Conservation (phyloP, 2,113 vertebrate genomes). For the Cephalopholis sonnerati region DNA sequence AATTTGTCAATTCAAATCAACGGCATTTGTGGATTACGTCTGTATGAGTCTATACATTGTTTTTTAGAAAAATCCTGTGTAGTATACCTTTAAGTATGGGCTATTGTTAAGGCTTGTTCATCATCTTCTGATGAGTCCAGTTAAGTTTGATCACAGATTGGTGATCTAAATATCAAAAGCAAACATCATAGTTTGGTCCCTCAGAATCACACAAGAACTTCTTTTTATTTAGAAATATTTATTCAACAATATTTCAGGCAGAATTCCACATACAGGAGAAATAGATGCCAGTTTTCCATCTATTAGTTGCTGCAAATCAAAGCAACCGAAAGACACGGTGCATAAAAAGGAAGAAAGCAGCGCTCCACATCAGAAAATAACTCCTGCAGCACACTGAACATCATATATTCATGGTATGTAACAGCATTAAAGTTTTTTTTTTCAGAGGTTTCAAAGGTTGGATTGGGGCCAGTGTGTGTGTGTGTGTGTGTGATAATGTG, state of each 20-base stretch:
- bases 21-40: no score
- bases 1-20: no score
- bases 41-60: no score
- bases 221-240: neutral
- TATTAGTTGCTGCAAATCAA: conserved; percentile 4
- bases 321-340: neutral
- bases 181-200: neutral
- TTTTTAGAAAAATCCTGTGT: no score
- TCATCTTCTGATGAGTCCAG: conserved; percentile 1
- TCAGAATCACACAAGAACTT: neutral
- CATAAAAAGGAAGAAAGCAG: neutral
- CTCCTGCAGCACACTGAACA: neutral
- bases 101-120: no score
- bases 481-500: neutral
- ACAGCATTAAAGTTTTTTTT: conserved; percentile 33
- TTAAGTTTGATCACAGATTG: conserved; percentile 3
- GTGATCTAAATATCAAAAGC: neutral
- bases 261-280: neutral
- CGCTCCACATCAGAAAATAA: conserved; percentile 19
- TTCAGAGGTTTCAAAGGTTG: conserved; percentile 33
- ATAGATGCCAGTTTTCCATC: neutral
- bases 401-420: conserved; percentile 24
- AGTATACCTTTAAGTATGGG: no score
- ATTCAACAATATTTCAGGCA: neutral
- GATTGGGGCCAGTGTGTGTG: conserved; percentile 12